Evolutionary conservation across 2,113 vertebrate species (phyloP).

Genomic region (Pavo muticus): DNA sequence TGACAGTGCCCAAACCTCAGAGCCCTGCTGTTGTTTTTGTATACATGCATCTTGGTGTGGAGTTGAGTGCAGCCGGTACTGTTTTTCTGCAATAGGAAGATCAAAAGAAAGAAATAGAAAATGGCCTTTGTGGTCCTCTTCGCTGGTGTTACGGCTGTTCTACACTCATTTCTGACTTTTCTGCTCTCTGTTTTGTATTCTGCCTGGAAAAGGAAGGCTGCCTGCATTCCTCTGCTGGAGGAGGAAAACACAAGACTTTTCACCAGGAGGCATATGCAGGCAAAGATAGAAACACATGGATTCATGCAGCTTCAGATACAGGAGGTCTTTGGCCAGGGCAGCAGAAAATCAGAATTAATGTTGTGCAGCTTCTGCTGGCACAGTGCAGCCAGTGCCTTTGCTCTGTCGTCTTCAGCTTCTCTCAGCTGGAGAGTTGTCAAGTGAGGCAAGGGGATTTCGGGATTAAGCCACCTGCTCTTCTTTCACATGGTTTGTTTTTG

Average conservation of each 20-base stretch:
- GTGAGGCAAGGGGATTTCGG: slow-evolving; percentile 17
- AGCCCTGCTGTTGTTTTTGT: neutral
- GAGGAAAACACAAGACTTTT: neutral
- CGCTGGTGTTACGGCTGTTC: neutral
- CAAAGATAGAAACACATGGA: neutral
- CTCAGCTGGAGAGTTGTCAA: neutral
- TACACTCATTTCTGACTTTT: neutral
- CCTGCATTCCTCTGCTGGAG: neutral
- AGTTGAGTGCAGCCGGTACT: neutral
- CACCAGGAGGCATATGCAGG: neutral
- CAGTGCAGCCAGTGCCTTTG: neutral
- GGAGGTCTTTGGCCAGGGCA: neutral
- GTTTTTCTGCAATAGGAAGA: neutral
- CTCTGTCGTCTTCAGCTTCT: neutral
- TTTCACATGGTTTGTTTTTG: slow-evolving; percentile 4
- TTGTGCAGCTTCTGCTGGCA: neutral
- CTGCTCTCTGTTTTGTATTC: neutral
- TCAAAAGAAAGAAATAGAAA: neutral
- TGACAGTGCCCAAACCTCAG: neutral
- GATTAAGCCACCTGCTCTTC: slow-evolving; percentile 22
- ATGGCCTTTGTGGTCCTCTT: neutral
- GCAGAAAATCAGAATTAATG: slow-evolving; percentile 7
- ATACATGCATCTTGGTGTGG: neutral
- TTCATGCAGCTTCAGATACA: neutral
- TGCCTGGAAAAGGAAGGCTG: neutral